A percentile compares a stretch with the other conserved stretches of the same genome.
phyloP scores from a whole-genome alignment of 2,888 invertebrate genomes.

The Maniola hyperantus region DNA sequence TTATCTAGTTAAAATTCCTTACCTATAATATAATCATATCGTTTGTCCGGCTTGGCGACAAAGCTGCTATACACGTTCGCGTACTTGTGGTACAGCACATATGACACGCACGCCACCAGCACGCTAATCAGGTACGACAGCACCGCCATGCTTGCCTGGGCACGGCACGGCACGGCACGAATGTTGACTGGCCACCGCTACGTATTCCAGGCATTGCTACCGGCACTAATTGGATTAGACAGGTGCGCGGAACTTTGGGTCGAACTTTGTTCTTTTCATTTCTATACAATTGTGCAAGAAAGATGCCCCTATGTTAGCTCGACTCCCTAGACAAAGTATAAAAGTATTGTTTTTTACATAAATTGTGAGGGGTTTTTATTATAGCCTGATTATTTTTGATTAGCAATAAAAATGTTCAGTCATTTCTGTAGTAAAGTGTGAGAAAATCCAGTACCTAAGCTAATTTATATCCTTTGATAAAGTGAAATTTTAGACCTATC shows the following conservation, averaged over 20 bases:
- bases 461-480: too few species aligned
- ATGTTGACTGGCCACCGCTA: conserved; percentile 40
- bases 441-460: too few species aligned
- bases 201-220: conserved; percentile 49
- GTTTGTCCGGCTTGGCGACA: conserved; percentile 61
- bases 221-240: conserved; percentile 66
- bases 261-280: too few species aligned
- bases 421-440: not conserved
- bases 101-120: conserved; percentile 59
- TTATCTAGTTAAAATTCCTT: too few species aligned
- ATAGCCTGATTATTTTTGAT: not conserved
- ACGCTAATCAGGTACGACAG: conserved; percentile 60
- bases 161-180: conserved; percentile 27
- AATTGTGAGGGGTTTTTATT: too few species aligned
- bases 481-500: too few species aligned
- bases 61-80: conserved; percentile 60
- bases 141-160: conserved; percentile 52
- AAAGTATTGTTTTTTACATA: too few species aligned
- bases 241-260: too few species aligned
- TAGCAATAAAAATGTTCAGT: not conserved
- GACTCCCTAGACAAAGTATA: too few species aligned
- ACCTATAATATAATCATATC: conserved; percentile 76
- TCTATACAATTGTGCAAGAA: too few species aligned
- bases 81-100: conserved; percentile 66
- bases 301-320: too few species aligned